Base-by-base conservation (phyloP, 2,113 vertebrate species). In the Lates calcarifer region DNA sequence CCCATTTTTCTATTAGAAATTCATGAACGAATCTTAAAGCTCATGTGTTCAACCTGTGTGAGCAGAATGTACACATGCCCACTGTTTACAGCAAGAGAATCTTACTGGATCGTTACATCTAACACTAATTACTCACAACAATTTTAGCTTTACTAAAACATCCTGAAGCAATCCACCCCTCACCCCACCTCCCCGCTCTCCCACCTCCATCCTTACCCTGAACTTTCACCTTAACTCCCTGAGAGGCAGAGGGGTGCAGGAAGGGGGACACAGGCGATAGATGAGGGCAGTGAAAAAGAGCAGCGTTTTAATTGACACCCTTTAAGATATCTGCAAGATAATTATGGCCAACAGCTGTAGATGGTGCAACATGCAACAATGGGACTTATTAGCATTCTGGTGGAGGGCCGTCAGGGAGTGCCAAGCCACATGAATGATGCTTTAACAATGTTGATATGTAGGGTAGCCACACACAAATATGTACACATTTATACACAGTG, bases 331-430 rank as follows among this genome's bases (percentile, higher is more conserved):
- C 90, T 75, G 87, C 88, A 77, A 90, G 93, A 95, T 94, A 94
- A 94, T 94, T 92, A 93, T 90, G 85, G 91, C 92, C 88, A 93
- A 91, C 90, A 93, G 92, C 93, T 94, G 94, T 89, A 92, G 85
- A 87, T 55, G 77, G 70, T 87, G 85, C 87, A 86, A 91, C 87
- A 88, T 81, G 91, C 87, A 94, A 94, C 93, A 94, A 91, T 92
- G 85, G 84, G 85, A 84, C 74, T 81, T 84, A 94, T 94, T 94
- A 94, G 81, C 85, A 93, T 94, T 91, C 90, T 74, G 85, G 74
- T 63, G 68, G 72, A 77, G 85, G 71, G 49, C 72, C 76, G 69
- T 57, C 70, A 61, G 85, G 39, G 41, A 85, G 82, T 20, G 71
- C 65, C 80, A 57, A 77, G 49, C 77, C 64, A 87, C 80, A 70